Percentiles rank a stretch among this genome's conserved stretches.
phyloP scores from a whole-genome alignment of 37 sponge, comb jelly and placozoan species.

The Aplysina aerophoba region DNA sequence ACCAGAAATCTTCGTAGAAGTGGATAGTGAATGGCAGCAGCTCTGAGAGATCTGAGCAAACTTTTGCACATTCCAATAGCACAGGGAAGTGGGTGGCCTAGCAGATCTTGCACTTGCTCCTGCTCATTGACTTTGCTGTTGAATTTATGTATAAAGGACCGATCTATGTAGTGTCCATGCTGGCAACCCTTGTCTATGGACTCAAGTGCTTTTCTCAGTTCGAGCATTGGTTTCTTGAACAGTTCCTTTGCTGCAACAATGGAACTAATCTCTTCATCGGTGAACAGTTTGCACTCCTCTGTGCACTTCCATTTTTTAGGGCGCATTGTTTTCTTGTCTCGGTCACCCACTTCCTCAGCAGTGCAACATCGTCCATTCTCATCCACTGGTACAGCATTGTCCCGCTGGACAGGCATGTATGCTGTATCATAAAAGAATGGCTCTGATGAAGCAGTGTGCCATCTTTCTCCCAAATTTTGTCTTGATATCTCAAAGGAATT shows the following conservation, averaged over 20 bases:
- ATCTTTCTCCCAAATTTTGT: constrained; percentile 5
- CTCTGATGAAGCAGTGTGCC: constrained; percentile 25
- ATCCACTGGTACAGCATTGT: constrained; percentile 23
- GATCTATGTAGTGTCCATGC: constrained; percentile 8
- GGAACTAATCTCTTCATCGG: background rate
- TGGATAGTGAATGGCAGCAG: background rate
- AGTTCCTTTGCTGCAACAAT: constrained; percentile 10
- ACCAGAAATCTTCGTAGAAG: background rate
- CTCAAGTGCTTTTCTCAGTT: background rate
- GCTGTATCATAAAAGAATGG: constrained; percentile 30
- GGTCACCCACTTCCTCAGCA: constrained; percentile 20
- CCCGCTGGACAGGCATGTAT: constrained; percentile 1
- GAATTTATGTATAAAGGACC: background rate
- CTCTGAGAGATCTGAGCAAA: no score
- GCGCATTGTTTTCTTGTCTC: background rate
- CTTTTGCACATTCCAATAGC: no score
- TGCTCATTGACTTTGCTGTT: no score
- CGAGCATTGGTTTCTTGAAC: background rate
- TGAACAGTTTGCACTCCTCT: constrained; percentile 6
- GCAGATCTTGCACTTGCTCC: no score
- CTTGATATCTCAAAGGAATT: constrained; percentile 10
- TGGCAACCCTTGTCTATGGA: no score
- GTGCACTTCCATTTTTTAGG: constrained; percentile 38
- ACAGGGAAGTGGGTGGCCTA: no score
- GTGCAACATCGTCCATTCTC: constrained; percentile 24